These are phyloP conservation scores for Melanotaenia parkinsoni DNA, from an alignment of 2,797 vertebrate genomes.

Conservation along the genomic window DNA sequence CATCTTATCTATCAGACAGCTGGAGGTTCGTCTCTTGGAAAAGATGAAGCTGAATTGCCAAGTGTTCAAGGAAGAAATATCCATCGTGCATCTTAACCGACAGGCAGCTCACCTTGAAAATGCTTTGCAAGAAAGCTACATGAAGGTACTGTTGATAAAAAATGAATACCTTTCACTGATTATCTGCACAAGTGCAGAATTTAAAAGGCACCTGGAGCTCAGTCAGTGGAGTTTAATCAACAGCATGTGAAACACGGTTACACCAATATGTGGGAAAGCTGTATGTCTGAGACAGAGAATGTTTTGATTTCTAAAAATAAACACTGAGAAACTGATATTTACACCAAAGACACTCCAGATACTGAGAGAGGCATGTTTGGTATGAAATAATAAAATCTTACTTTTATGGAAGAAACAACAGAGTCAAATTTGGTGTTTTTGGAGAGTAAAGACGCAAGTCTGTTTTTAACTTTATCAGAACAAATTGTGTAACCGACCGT, in stretches of 20 bases:
- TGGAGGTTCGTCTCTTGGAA: slow-evolving; percentile 76
- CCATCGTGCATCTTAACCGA: slow-evolving; percentile 77
- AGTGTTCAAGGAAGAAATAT: slow-evolving; percentile 83
- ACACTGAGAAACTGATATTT: slow-evolving; percentile 57
- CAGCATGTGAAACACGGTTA: slow-evolving; percentile 51
- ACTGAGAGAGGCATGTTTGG: slow-evolving; percentile 46
- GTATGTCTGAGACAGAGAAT: slow-evolving; percentile 49
- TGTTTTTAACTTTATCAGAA: slow-evolving; percentile 36
- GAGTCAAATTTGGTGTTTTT: slow-evolving; percentile 46
- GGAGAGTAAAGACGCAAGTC: neutral
- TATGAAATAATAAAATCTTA: slow-evolving; percentile 45
- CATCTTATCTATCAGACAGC: slow-evolving; percentile 62
- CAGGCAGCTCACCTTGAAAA: slow-evolving; percentile 71
- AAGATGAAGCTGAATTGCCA: slow-evolving; percentile 80
- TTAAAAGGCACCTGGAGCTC: slow-evolving; percentile 7
- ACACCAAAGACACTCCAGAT: slow-evolving; percentile 34
- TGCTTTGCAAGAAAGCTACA: slow-evolving; percentile 58
- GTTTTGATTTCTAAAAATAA: slow-evolving; percentile 70
- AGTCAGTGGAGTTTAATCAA: slow-evolving; percentile 30
- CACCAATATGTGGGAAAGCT: slow-evolving; percentile 63
- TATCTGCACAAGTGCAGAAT: slow-evolving; percentile 4
- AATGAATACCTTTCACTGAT: neutral
- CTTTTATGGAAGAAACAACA: slow-evolving; percentile 13
- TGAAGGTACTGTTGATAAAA: slow-evolving; percentile 52
- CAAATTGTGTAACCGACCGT: slow-evolving; percentile 12